Evolutionary conservation across 2,888 invertebrate genomes (phyloP), one percentile per base, ranked within the genome.

Genomic region (Poecilobothrus nobilitatus): DNA sequence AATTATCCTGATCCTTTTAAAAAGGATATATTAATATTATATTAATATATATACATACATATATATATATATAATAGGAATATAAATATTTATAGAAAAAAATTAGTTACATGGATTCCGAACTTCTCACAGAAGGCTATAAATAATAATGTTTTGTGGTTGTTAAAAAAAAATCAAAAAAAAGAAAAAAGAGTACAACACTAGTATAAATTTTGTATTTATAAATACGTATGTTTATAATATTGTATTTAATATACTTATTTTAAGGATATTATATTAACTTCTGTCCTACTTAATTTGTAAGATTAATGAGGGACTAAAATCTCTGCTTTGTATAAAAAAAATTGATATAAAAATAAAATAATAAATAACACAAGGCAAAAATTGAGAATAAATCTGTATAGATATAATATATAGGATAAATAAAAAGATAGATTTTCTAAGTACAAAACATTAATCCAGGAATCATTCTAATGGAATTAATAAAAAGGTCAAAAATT

Each of bases 291-390:
- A 53, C 53, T 53, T 53, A 53, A 53, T 53, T 53, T 53, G 53
- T 53, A 53, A 53, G 53, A 53, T 53, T 53, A 53, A 53, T 53
- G 53, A 53, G 53, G 53, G 53, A 53, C 53, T 53, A 53, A 53
- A 53, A 53, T 53, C 53, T 18, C 2, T 53, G 53, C 53, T 53
- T 53, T 53, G 15, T 18, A 53, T 18, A 53, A n/a, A 53, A 53
- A 53, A 53, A 53, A 53, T 18, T 53, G 41, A 12, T 15, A n/a
- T 53, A 53, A n/a, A 9, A 53, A 18, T 9, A 18, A n/a, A 53
- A 53, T 15, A 53, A 37, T 8, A 37, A 37, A 37, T 10, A 37
- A 37, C 2, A 37, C 37, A 37, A 37, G 18, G 18, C 2, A 53
- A 53, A 53, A 53, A 18, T n/a, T n/a, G 18, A 53, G 53, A 53